Conservation (phyloP, 2,797 vertebrate species). For the Scyliorhinus canicula region DNA sequence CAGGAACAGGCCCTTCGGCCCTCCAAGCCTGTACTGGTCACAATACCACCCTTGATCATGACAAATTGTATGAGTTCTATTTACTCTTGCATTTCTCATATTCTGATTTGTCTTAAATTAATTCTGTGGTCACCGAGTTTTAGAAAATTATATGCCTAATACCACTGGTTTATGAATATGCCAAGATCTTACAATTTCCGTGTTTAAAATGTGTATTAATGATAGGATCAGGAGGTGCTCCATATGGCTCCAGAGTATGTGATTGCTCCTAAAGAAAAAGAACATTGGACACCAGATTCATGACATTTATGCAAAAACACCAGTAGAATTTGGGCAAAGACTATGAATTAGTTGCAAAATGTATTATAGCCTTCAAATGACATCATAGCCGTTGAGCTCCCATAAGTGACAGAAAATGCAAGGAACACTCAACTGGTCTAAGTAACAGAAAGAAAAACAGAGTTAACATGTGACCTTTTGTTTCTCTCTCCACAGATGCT, state of each 20-base stretch:
- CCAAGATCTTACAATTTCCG: not conserved
- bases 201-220: not conserved
- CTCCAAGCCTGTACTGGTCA: no score
- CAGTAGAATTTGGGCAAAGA: not conserved
- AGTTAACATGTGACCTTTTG: no score
- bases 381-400: no score
- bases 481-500: no score
- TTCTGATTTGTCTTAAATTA: not conserved
- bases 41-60: no score
- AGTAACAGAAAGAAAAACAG: no score
- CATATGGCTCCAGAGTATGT: not conserved
- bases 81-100: not conserved
- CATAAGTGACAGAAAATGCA: no score
- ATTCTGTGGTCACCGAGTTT: not conserved
- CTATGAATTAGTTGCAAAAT: not conserved
- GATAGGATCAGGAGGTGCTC: not conserved
- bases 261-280: not conserved
- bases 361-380: not conserved
- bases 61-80: not conserved
- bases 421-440: no score
- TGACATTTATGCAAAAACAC: not conserved
- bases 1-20: no score
- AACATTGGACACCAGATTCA: not conserved
- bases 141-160: not conserved
- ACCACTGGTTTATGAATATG: not conserved